These are phyloP conservation scores for Cosmopolites sordidus DNA, from an alignment of 2,888 invertebrate species.

Conservation along the genomic window DNA sequence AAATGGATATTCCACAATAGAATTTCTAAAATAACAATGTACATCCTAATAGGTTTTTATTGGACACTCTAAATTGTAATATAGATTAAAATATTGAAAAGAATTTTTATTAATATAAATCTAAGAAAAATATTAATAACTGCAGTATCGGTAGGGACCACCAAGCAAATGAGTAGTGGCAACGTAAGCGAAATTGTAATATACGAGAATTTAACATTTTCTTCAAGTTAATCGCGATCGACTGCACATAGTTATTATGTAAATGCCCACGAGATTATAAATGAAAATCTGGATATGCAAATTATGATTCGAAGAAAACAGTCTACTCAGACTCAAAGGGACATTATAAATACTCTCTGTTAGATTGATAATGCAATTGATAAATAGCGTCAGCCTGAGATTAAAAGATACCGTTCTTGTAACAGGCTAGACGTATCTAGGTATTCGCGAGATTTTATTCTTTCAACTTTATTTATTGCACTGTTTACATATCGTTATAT, in stretches of 20 bases:
- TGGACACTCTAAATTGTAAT: no score
- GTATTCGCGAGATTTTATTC: neutral
- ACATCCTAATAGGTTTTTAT: no score
- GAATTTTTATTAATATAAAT: no score
- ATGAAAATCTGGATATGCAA: constrained; percentile 31
- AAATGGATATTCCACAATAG: no score
- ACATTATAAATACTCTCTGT: constrained; percentile 33
- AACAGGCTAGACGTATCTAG: neutral
- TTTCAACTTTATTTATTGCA: neutral
- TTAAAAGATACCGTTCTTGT: neutral
- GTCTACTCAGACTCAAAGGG: constrained; percentile 31
- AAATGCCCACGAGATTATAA: constrained; percentile 19
- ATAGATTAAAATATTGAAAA: no score
- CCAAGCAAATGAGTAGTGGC: no score
- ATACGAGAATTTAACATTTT: neutral
- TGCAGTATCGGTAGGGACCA: no score
- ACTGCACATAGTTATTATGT: neutral
- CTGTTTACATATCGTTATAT: neutral
- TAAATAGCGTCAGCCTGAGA: constrained; percentile 20
- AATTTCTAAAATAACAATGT: no score
- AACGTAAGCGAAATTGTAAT: no score
- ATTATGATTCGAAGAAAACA: constrained; percentile 27
- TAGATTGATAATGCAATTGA: constrained; percentile 34
- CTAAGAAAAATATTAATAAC: no score
- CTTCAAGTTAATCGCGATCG: neutral